Conservation (phyloP, 2,888 invertebrate genomes). For the Drosophila melanosoma region DNA sequence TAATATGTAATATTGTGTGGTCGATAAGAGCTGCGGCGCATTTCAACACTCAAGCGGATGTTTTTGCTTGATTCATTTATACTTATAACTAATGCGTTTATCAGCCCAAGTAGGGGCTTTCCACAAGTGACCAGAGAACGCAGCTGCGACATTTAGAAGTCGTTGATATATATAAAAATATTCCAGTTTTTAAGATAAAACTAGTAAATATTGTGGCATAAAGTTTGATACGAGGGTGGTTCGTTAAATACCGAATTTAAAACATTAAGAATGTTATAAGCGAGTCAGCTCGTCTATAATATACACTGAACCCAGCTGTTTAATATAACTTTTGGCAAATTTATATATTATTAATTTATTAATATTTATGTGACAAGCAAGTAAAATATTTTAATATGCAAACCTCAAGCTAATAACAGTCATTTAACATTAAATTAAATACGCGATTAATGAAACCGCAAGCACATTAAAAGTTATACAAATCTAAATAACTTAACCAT, state of each 20-base stretch:
- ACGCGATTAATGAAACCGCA: not conserved
- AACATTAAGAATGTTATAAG: not conserved
- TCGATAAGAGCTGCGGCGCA: slow-evolving; percentile 16
- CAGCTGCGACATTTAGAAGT: slow-evolving; percentile 49
- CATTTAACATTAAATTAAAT: not conserved
- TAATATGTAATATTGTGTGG: not conserved
- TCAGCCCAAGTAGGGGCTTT: slow-evolving; percentile 22
- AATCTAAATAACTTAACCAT: not conserved
- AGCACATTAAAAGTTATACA: not conserved
- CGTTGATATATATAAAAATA: slow-evolving; percentile 41
- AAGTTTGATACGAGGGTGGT: slow-evolving; percentile 17
- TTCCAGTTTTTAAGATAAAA: slow-evolving; percentile 37
- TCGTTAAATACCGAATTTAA: not conserved
- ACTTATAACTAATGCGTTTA: slow-evolving; percentile 21
- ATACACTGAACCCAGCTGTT: not conserved
- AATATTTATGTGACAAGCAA: not conserved
- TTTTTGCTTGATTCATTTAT: slow-evolving; percentile 22
- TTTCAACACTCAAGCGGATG: slow-evolving; percentile 40
- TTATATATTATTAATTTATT: not conserved
- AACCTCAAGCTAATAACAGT: not conserved
- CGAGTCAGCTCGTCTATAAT: not conserved
- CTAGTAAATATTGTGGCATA: slow-evolving; percentile 16
- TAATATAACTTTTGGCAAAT: not conserved
- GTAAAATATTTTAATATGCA: not conserved
- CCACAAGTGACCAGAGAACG: slow-evolving; percentile 4